Evolutionary conservation across 2,888 invertebrate genomes (phyloP).

Genomic region (Leptinotarsa tumamoca): DNA sequence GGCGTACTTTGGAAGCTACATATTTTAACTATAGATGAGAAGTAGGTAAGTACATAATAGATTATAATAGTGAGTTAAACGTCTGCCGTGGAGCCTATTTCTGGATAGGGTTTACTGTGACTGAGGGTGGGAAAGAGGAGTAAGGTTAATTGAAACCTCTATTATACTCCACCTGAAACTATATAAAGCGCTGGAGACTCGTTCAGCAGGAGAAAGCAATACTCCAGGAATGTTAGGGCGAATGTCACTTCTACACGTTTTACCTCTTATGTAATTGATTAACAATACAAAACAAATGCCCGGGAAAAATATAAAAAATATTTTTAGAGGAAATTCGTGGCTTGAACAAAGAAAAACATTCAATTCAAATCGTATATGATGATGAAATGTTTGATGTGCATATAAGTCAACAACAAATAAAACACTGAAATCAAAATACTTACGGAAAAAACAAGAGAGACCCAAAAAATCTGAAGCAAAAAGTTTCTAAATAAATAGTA

Average conservation of each 20-base stretch:
- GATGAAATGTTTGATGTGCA: too few species aligned
- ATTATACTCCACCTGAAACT: slow-evolving; percentile 64
- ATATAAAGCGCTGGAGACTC: slow-evolving; percentile 60
- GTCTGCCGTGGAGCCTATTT: slow-evolving; percentile 58
- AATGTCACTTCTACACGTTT: background rate
- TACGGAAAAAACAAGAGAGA: too few species aligned
- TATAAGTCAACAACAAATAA: too few species aligned
- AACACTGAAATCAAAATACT: too few species aligned
- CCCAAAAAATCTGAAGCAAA: too few species aligned
- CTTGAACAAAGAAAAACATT: too few species aligned
- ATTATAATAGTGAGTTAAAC: slow-evolving; percentile 60
- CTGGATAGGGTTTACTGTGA: slow-evolving; percentile 44
- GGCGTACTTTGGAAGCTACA: slow-evolving; percentile 46
- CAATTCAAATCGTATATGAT: too few species aligned
- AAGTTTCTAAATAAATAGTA: too few species aligned
- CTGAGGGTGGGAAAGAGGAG: slow-evolving; percentile 40
- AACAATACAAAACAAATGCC: too few species aligned
- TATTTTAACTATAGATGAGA: slow-evolving; percentile 53
- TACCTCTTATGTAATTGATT: too few species aligned
- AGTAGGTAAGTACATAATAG: slow-evolving; percentile 59
- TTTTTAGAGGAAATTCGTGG: too few species aligned
- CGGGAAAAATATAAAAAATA: too few species aligned
- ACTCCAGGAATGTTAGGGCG: background rate
- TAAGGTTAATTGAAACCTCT: slow-evolving; percentile 65
- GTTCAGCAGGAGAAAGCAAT: slow-evolving; percentile 52